Evolutionary conservation across 2,888 invertebrate species (phyloP).

Genomic region (Sarcophaga subvicina): DNA sequence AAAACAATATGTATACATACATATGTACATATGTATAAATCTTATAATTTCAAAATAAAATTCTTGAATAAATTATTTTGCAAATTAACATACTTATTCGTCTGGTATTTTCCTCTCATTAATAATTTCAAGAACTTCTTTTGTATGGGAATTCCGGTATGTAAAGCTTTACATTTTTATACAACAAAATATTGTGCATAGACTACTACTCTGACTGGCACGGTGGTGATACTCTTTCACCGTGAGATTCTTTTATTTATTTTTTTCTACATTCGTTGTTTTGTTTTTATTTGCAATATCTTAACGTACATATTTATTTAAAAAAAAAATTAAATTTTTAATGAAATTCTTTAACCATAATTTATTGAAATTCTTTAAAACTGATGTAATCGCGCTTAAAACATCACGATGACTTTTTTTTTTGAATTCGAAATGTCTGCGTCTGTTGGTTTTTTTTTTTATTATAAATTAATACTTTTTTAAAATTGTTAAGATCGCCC

Average conservation of each 20-base stretch:
- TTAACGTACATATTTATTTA: not conserved
- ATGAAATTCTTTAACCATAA: not conserved
- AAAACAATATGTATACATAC: too few species aligned
- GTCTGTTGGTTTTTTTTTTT: constrained; percentile 4
- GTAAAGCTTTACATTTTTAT: not conserved
- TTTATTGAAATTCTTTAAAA: constrained; percentile 19
- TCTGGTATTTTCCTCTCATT: not conserved
- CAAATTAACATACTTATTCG: not conserved
- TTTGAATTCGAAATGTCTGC: not conserved
- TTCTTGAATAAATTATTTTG: too few species aligned
- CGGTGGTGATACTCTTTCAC: not conserved
- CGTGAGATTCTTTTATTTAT: not conserved
- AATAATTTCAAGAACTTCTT: not conserved
- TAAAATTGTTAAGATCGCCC: constrained; percentile 48
- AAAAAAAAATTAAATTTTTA: not conserved
- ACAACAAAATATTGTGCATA: too few species aligned
- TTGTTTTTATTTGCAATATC: not conserved
- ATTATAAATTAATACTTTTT: not conserved
- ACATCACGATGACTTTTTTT: not conserved
- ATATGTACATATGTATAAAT: too few species aligned
- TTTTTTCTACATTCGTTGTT: not conserved
- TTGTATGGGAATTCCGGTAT: not conserved
- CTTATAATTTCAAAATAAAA: too few species aligned
- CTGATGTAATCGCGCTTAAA: constrained; percentile 8
- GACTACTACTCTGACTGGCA: too few species aligned